A percentile compares a stretch with the other conserved stretches of the same genome.
These are phyloP conservation scores for Unio delphinus DNA, from an alignment of 2,888 invertebrate genomes.

Conservation along the genomic window DNA sequence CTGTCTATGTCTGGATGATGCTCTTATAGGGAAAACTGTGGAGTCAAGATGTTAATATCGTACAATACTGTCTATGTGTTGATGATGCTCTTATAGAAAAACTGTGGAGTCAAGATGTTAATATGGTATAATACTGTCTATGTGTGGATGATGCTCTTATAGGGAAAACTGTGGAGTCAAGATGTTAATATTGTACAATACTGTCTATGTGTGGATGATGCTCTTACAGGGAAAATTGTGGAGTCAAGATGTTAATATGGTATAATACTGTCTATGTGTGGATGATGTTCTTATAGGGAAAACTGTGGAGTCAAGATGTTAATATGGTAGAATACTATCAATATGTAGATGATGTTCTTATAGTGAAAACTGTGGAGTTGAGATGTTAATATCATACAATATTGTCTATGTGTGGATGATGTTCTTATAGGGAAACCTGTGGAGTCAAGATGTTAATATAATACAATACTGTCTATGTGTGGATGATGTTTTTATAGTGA, in stretches of 20 bases:
- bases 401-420: too few species aligned
- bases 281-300: conserved; percentile 57
- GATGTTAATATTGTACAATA: background rate
- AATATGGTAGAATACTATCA: background rate
- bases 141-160: conserved; percentile 66
- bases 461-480: too few species aligned
- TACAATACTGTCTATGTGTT: too few species aligned
- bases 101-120: background rate
- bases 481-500: too few species aligned
- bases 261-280: conserved; percentile 46
- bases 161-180: background rate
- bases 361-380: conserved; percentile 46
- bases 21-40: too few species aligned
- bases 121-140: conserved; percentile 7
- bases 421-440: too few species aligned
- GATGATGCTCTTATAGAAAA: too few species aligned
- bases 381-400: too few species aligned
- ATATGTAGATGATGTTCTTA: conserved; percentile 67
- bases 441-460: too few species aligned
- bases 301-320: conserved; percentile 1
- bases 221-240: too few species aligned
- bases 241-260: background rate
- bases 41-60: too few species aligned
- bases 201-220: background rate
- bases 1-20: too few species aligned